Evolutionary conservation across 2,797 vertebrate genomes (phyloP).

Genomic region (Nothura maculosa): DNA sequence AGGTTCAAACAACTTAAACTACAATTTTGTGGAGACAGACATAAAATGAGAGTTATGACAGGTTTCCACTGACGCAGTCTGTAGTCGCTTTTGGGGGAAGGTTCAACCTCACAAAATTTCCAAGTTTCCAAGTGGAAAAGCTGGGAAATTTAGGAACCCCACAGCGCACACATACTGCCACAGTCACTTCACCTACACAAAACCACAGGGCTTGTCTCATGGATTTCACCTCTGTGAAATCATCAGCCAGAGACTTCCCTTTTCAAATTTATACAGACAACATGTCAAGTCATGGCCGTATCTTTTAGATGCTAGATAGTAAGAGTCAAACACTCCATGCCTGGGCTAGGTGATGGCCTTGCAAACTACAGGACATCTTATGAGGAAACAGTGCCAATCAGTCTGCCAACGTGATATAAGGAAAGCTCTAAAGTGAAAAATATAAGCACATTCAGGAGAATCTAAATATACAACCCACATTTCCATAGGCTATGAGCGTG

Average conservation of each 20-base stretch:
- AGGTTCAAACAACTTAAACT: neutral
- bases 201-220: neutral
- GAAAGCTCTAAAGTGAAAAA: neutral
- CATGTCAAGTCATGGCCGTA: neutral
- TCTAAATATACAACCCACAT: neutral
- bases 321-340: neutral
- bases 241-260: neutral
- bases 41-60: neutral
- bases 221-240: neutral
- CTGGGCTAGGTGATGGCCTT: neutral
- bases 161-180: neutral
- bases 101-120: neutral
- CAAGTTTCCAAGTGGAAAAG: neutral
- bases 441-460: neutral
- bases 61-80: neutral
- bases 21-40: neutral
- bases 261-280: neutral
- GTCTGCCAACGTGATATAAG: neutral
- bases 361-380: neutral
- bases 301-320: neutral
- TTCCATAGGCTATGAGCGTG: neutral
- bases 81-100: neutral
- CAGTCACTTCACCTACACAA: neutral
- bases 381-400: neutral
- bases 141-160: neutral